A percentile compares a stretch with the other conserved stretches of the same genome.
These are phyloP conservation scores for Pterobdella sp. DNA, from an alignment of 2,888 invertebrate species.

Conservation along the genomic window DNA sequence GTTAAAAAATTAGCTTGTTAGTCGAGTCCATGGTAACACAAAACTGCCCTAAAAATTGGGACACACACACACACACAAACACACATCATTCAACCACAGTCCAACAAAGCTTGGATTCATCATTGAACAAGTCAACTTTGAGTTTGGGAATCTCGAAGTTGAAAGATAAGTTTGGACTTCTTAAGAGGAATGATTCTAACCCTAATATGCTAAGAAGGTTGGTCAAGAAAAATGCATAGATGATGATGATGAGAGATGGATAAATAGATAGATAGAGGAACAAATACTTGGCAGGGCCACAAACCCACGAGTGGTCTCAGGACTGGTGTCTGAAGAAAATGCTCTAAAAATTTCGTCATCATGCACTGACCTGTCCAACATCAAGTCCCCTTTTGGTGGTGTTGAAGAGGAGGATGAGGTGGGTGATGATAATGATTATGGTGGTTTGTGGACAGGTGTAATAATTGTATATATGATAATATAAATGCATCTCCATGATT, in stretches of 20 bases:
- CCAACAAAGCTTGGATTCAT: neutral
- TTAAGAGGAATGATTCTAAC: constrained; percentile 4
- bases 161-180: neutral
- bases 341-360: no score
- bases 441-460: no score
- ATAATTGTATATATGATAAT: no score
- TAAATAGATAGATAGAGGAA: neutral
- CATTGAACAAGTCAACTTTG: constrained; percentile 1
- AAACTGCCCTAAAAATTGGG: no score
- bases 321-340: no score
- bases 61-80: no score
- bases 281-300: neutral
- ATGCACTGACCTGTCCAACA: no score
- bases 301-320: no score
- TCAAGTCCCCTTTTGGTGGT: no score
- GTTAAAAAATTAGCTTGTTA: no score
- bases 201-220: neutral
- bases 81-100: neutral
- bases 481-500: neutral
- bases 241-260: neutral
- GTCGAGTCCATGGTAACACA: no score
- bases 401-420: neutral
- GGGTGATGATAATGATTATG: no score
- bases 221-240: neutral
- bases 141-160: neutral